Conservation (phyloP, 2,797 vertebrate species). For the Lindbergichthys nudifrons region DNA sequence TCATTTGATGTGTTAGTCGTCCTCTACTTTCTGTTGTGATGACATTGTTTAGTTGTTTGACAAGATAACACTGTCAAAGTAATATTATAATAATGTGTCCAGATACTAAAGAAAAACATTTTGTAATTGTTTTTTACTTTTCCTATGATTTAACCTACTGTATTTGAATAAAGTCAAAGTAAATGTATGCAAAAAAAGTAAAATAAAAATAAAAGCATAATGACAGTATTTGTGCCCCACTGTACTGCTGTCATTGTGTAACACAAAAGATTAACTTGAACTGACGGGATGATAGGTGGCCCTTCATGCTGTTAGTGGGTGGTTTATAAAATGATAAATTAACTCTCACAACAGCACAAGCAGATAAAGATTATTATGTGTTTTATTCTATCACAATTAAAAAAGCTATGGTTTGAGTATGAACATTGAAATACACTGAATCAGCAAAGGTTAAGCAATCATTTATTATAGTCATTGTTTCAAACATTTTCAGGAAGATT, state of each 20-base stretch:
- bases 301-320: background rate
- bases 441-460: background rate
- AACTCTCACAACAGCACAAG: background rate
- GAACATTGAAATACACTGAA: background rate
- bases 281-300: background rate
- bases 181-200: background rate
- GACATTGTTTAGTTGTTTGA: background rate
- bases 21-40: background rate
- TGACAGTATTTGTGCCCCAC: background rate
- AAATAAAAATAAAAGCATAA: conserved; percentile 3
- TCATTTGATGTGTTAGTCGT: background rate
- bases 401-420: background rate
- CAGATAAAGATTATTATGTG: background rate
- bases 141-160: background rate
- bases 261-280: background rate
- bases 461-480: background rate
- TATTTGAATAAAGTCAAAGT: fast-evolving
- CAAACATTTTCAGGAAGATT: background rate
- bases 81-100: background rate
- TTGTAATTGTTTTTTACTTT: background rate
- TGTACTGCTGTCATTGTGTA: background rate
- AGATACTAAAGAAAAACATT: background rate
- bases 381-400: background rate
- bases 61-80: background rate
- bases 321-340: background rate